Base-by-base conservation (phyloP, 1,140 invertebrate species). In the Lordiphosa collinella region DNA sequence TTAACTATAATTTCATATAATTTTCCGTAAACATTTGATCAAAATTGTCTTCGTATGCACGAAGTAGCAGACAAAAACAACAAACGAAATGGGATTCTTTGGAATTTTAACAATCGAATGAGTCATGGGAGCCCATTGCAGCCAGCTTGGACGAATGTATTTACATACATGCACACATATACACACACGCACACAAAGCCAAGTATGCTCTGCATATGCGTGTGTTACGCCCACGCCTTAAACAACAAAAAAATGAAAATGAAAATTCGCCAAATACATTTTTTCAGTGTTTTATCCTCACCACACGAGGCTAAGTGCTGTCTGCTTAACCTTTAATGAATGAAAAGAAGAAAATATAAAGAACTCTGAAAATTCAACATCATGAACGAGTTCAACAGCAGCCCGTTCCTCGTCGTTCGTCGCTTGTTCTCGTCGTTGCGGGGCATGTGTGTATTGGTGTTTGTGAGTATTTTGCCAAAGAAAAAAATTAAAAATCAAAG, bases 331-430 rank as follows among this genome's bases (percentile, higher is more conserved):
- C 53, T 67, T 79, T 66, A 36, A 53, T 78, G 36, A 73, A 64
- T 54, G 38, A 70, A 65, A 44, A 60, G 14, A 51, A 40, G 13
- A 58, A 47, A 40, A 40, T 18, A 52, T 35, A 36, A 35, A 40
- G 22, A 61, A 68, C 47, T 47, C 65, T 31, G 47, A 57, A 66
- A 70, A 70, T 61, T 60, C 50, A 66, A 53, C 38, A 60, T 54
- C 65, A 69, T 61, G 56, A 82, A 80, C 70, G 76, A 79, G 75
- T 79, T 80, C 70, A 80, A 68, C 75, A 79, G 47, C 61, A 49
- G 61, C 37, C 37, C 31, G 22, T 9, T 53, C 51, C 46, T 47
- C 62, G 37, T 62, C 12, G 50, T 35, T 67, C 58, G 43, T 79
- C 46, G 55, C 41, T 66, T 55, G 70, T 60, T 79, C 74, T 79